Evolutionary conservation across 2,113 vertebrate genomes (phyloP).

Genomic region (Phaethornis superciliosus): DNA sequence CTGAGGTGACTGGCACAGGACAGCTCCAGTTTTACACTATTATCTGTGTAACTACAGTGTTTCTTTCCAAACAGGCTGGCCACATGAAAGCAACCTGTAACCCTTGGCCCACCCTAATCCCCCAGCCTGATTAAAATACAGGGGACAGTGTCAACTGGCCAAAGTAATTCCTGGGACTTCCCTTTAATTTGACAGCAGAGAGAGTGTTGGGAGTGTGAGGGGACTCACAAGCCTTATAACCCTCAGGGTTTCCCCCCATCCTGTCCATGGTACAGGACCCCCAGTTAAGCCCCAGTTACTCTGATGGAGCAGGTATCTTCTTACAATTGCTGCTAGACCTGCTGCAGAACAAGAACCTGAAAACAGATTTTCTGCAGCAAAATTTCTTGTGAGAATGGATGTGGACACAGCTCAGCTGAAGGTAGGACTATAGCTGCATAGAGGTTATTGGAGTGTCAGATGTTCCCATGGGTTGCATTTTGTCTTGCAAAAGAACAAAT

Average conservation of each 20-base stretch:
- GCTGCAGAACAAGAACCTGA: not conserved
- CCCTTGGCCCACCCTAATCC: not conserved
- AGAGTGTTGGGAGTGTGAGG: not conserved
- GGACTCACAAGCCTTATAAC: not conserved
- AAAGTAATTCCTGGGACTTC: not conserved
- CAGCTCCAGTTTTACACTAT: not conserved
- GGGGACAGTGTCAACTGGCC: not conserved
- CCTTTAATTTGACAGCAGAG: not conserved
- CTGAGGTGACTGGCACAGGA: not conserved
- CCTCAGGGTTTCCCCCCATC: fast-evolving
- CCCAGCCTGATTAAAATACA: not conserved
- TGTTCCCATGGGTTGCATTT: not conserved
- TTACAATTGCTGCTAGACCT: not conserved
- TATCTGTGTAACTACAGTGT: not conserved
- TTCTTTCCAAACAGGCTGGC: not conserved
- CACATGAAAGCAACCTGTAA: not conserved
- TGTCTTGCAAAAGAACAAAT: not conserved
- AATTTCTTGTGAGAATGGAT: not conserved
- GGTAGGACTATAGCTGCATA: not conserved
- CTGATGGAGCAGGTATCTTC: not conserved
- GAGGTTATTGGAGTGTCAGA: not conserved
- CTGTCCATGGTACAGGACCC: not conserved
- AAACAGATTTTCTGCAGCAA: not conserved
- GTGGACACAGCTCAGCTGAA: not conserved
- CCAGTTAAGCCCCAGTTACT: not conserved